Conservation (phyloP, 2,113 vertebrate genomes). For the Brachypteracias leptosomus region DNA sequence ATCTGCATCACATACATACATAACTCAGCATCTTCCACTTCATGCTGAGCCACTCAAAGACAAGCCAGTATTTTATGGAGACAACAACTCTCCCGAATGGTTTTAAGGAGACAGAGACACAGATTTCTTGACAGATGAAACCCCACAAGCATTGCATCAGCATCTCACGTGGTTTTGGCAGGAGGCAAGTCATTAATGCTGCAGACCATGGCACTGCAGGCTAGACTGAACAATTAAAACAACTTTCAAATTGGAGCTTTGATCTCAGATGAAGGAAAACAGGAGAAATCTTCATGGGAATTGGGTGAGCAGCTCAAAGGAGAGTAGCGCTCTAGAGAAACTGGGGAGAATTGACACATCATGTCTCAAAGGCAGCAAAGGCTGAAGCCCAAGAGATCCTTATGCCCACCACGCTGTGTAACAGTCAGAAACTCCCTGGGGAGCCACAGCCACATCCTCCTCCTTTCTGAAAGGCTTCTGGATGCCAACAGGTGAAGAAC, state of each 20-base stretch:
- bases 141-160: background rate
- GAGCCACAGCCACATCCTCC: background rate
- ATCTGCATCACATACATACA: background rate
- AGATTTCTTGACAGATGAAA: background rate
- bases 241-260: background rate
- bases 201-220: background rate
- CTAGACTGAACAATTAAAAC: background rate
- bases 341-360: background rate
- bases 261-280: background rate
- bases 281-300: background rate
- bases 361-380: background rate
- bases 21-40: constrained; percentile 51
- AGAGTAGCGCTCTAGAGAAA: background rate
- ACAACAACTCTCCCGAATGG: background rate
- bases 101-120: constrained; percentile 6
- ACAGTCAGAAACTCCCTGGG: background rate
- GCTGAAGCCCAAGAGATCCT: background rate
- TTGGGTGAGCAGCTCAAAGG: background rate
- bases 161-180: background rate
- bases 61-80: background rate
- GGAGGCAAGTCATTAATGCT: background rate
- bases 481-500: background rate
- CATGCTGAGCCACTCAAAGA: constrained; percentile 26
- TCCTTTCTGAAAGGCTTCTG: background rate
- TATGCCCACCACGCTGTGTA: accelerated